Percentiles rank a stretch among this genome's conserved stretches.
phyloP scores from a whole-genome alignment of 2,888 invertebrate genomes.

The Tigriopus californicus region DNA sequence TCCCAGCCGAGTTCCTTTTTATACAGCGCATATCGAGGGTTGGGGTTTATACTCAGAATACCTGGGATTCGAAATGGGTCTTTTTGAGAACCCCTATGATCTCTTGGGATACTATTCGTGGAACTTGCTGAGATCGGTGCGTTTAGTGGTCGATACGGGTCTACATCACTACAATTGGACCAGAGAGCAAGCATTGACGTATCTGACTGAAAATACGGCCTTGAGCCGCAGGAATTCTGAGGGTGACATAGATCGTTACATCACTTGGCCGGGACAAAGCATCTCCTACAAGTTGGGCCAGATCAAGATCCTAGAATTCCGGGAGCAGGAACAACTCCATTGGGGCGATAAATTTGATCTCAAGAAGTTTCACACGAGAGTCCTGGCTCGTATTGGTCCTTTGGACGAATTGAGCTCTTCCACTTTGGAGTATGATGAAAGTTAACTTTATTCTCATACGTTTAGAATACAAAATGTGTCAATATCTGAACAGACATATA shows the following conservation, averaged over 20 bases:
- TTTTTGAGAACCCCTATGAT: constrained; percentile 23
- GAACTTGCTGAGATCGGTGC: constrained; percentile 23
- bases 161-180: constrained; percentile 25
- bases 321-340: constrained; percentile 18
- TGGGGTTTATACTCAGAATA: constrained; percentile 28
- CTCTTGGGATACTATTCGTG: background rate
- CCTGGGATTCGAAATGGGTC: constrained; percentile 26
- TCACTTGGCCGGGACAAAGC: constrained; percentile 26
- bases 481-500: too few species aligned
- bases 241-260: constrained; percentile 21
- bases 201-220: constrained; percentile 21
- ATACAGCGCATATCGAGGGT: constrained; percentile 20
- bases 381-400: too few species aligned
- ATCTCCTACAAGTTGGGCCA: constrained; percentile 26
- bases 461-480: too few species aligned
- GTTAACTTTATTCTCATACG: too few species aligned
- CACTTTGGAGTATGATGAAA: too few species aligned
- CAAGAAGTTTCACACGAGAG: too few species aligned
- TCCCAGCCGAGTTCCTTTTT: background rate
- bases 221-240: too few species aligned
- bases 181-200: constrained; percentile 22
- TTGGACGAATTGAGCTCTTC: too few species aligned
- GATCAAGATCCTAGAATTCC: constrained; percentile 23
- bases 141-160: constrained; percentile 26
- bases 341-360: too few species aligned